Evolutionary conservation across 2,888 invertebrate species (phyloP).

Genomic region (Drosophila monieri): DNA sequence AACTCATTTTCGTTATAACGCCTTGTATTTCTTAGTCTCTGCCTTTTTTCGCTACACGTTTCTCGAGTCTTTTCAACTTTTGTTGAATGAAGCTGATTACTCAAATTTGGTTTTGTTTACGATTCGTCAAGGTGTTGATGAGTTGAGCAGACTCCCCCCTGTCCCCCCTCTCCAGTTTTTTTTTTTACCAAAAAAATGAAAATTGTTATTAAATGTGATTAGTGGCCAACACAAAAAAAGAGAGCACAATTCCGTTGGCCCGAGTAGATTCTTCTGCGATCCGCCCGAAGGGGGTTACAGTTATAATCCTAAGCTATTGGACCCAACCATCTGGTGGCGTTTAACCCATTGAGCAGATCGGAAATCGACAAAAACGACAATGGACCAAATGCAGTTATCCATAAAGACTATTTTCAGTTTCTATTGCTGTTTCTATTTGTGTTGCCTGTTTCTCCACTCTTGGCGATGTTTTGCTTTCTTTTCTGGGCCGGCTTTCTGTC

Average conservation of each 20-base stretch:
- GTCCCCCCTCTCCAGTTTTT: too few species aligned
- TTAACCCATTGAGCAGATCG: conserved; percentile 70
- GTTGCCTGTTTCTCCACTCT: conserved; percentile 19
- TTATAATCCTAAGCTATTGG: conserved; percentile 74
- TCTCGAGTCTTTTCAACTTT: conserved; percentile 44
- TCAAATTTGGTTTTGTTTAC: conserved; percentile 74
- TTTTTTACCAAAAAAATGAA: conserved; percentile 48
- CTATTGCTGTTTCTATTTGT: conserved; percentile 38
- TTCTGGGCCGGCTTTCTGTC: conserved; percentile 58
- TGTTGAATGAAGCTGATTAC: conserved; percentile 74
- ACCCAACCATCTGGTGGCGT: conserved; percentile 50
- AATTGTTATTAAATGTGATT: conserved; percentile 76
- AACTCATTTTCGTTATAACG: conserved; percentile 31
- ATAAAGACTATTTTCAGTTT: conserved; percentile 48
- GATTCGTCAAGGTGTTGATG: conserved; percentile 72
- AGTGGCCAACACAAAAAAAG: conserved; percentile 58
- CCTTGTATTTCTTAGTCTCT: conserved; percentile 50
- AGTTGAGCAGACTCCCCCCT: conserved; percentile 35
- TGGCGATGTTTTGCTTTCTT: conserved; percentile 59
- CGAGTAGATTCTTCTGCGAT: conserved; percentile 13
- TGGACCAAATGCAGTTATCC: conserved; percentile 59
- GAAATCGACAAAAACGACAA: conserved; percentile 30
- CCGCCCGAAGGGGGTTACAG: conserved; percentile 46
- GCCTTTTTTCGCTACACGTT: conserved; percentile 59
- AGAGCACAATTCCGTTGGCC: conserved; percentile 63